Base-by-base conservation (phyloP, 2,113 vertebrate genomes). In the Hippopotamus amphibius region DNA sequence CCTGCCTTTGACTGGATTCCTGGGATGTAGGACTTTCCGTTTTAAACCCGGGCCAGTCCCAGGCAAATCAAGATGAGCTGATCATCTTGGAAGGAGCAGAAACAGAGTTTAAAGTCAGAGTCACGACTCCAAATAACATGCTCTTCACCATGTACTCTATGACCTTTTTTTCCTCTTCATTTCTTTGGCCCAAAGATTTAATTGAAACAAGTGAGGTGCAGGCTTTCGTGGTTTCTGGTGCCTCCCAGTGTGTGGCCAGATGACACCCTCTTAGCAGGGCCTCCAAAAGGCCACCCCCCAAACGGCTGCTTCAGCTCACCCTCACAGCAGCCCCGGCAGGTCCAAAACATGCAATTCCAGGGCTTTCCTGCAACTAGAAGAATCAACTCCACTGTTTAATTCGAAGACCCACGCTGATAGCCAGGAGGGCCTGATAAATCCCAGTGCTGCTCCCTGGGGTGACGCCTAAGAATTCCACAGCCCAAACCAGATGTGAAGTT, bases 401-500 rank as follows among this genome's bases (percentile, higher is more conserved):
- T 65, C 93, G 79, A 95, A 91, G 80, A 94, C 68, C 76, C 41
- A 26, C 48, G n/a, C 77, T 65, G 79, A 92, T 87, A 96, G 96
- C 63, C 88, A 89, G 88, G 77, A 89, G 81, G 2, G 86, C 57
- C 88, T 97, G 98, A 95, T 89, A 88, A 96, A 97, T 94, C 66
- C 74, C 96, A 97, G 97, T 0, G 4, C 94, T 71, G 82, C 72
- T 97, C 93, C 97, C 96, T 76, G 90, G 97, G 90, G 96, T 74
- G 88, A 95, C 7, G 69, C 50, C 80, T 53, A 33, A 59, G 91
- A 87, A 86, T 89, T 96, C 86, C 79, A 96, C 82, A 72, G 85
- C 66, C 2, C 4, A 90, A 92, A 92, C 97, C 97, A 97, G 97
- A 98, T 97, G 97, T 97, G 96, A 16, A 59, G 81, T 21, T 97